Percentiles rank a stretch among this genome's conserved stretches.
These are phyloP conservation scores for Caenorhabditis japonica DNA, from an alignment of 2,888 invertebrate genomes.

Conservation along the genomic window DNA sequence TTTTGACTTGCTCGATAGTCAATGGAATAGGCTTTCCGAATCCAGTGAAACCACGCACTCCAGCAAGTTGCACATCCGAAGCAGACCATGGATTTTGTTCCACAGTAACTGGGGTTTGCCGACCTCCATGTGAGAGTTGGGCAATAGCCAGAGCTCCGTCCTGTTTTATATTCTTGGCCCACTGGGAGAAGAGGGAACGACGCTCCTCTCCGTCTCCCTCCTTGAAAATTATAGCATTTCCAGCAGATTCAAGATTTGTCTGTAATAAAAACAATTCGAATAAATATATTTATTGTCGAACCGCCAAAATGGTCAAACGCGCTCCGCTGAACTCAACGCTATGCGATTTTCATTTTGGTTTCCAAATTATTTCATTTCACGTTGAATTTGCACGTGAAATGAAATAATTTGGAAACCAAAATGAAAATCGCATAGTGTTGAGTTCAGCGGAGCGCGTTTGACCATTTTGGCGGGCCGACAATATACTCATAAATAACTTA, in stretches of 20 bases:
- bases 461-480: too few species aligned
- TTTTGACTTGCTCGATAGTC: conserved; percentile 63
- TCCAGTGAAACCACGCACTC: conserved; percentile 15
- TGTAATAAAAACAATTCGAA: conserved; percentile 28
- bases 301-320: too few species aligned
- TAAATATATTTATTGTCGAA: too few species aligned
- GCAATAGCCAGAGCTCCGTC: conserved; percentile 61
- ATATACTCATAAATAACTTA: not conserved
- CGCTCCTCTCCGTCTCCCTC: conserved; percentile 55
- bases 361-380: too few species aligned
- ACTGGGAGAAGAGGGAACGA: conserved; percentile 29
- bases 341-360: too few species aligned
- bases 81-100: conserved; percentile 63
- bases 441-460: too few species aligned
- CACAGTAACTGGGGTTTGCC: conserved; percentile 63
- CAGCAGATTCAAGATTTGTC: conserved; percentile 63
- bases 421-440: too few species aligned
- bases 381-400: too few species aligned
- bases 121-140: conserved; percentile 64
- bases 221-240: conserved; percentile 63
- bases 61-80: conserved; percentile 59
- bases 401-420: too few species aligned
- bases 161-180: conserved; percentile 48
- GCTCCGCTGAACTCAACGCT: too few species aligned
- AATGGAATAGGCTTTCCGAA: conserved; percentile 65